Evolutionary conservation across 1,140 invertebrate genomes (phyloP), one percentile per base, ranked within the genome.

Genomic region (Nephotettix cincticeps): DNA sequence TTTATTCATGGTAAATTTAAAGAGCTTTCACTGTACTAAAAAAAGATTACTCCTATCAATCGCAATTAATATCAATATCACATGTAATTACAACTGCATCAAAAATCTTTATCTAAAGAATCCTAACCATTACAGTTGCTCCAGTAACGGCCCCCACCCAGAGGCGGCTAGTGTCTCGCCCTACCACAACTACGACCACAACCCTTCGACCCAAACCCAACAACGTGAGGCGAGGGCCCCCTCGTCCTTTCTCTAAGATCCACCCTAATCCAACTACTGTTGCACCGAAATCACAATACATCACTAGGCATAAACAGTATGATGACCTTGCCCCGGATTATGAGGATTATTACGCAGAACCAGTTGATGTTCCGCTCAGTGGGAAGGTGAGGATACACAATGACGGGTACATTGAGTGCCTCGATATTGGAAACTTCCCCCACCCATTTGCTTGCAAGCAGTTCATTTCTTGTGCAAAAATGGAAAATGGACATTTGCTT

Each of bases 391-490:
- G 82, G n/a, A 78, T 86, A 25, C 81, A 83, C 72, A 78, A 78
- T 27, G 82, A 85, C 63, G 91, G 90, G 36, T 84, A 85, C 36
- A 90, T 95, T 72, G 87, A 91, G 73, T 96, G 94, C 77, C 81
- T 93, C 23, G 93, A 95, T 78, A 89, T 92, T 76, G 93, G 94
- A 29, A 94, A 93, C 78, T 95, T 94, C 80, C 90, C 93, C 0
- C 93, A 96, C 83, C 93, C 93, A 0, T 86, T 88, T 9, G 94
- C 92, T 0, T 96, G 93, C 79, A 90, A 89, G 79, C 93, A 94
- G 80, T 96, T 95, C 79, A 94, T 96, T 71, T 92, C 90, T 6
- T 95, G 93, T 78, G 90, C 93, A 0, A 88, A 87, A 78, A 91
- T 93, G 83, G 91, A 93, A 58, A 90, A 87, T 75, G 89, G 89